These are phyloP conservation scores for Cantharis lateralis DNA, from an alignment of 2,888 invertebrate genomes.

Conservation along the genomic window DNA sequence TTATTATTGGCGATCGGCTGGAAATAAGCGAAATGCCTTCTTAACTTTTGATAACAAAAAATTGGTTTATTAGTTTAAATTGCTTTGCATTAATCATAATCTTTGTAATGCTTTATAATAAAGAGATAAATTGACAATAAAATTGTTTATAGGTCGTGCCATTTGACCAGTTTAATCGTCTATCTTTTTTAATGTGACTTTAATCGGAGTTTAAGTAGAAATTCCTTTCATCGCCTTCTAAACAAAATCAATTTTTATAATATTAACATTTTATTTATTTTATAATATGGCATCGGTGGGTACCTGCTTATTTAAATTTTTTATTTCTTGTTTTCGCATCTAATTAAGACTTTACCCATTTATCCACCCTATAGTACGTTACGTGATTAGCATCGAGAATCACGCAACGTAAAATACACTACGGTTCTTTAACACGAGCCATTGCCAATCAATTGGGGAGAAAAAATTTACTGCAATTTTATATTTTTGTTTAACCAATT, in stretches of 20 bases:
- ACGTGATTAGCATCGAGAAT: constrained; percentile 12
- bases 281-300: not conserved
- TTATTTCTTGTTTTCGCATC: constrained; percentile 1
- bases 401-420: constrained; percentile 14
- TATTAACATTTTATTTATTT: not conserved
- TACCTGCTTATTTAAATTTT: not conserved
- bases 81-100: constrained; percentile 21
- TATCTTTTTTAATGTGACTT: constrained; percentile 18
- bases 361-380: constrained; percentile 24
- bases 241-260: not conserved
- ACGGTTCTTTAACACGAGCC: not conserved
- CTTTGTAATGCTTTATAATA: constrained; percentile 27
- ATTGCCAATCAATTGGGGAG: not conserved
- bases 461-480: not conserved
- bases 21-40: not conserved
- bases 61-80: constrained; percentile 19
- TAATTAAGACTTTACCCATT: constrained; percentile 18
- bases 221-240: not conserved
- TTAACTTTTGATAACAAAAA: not conserved
- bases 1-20: not conserved
- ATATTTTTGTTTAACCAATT: too few species aligned
- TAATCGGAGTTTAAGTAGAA: constrained; percentile 26
- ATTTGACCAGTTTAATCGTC: constrained; percentile 46
- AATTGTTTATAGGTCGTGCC: constrained; percentile 48
- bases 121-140: constrained; percentile 49